Conservation (phyloP, 2,888 invertebrate species). For the Ashinkailepas kermadecensis region DNA sequence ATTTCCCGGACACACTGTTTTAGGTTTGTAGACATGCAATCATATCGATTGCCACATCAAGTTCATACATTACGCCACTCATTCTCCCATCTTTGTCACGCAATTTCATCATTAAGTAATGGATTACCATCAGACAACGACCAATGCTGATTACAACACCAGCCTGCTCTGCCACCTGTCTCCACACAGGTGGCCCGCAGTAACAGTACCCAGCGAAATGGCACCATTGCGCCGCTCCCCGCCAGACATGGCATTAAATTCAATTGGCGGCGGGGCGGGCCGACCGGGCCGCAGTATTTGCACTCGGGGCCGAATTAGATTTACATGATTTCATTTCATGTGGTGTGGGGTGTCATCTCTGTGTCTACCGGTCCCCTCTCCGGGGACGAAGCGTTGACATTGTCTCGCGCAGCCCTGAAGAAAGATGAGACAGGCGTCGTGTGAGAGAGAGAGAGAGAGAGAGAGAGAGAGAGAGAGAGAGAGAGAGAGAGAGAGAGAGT, state of each 20-base stretch:
- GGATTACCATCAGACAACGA: background rate
- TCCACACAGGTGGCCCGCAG: too few species aligned
- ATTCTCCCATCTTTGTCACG: background rate
- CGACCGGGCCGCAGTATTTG: background rate
- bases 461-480: too few species aligned
- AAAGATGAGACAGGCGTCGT: too few species aligned
- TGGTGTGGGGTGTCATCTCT: background rate
- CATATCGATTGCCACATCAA: background rate
- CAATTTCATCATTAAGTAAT: background rate
- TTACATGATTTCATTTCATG: background rate
- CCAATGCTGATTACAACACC: background rate
- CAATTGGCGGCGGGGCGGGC: background rate
- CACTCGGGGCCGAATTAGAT: background rate
- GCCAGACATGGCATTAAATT: background rate
- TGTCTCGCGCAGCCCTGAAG: too few species aligned
- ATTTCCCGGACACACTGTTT: too few species aligned
- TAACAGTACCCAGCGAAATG: too few species aligned
- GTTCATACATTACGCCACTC: background rate
- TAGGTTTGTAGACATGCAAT: too few species aligned
- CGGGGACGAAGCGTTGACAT: too few species aligned
- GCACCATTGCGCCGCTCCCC: too few species aligned
- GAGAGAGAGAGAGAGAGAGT: too few species aligned
- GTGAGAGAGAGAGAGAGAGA: too few species aligned
- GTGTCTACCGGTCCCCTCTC: too few species aligned
- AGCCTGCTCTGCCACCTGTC: background rate